These are phyloP conservation scores for Aphelenchoides besseyi DNA, from an alignment of 1,140 invertebrate species.

Conservation along the genomic window DNA sequence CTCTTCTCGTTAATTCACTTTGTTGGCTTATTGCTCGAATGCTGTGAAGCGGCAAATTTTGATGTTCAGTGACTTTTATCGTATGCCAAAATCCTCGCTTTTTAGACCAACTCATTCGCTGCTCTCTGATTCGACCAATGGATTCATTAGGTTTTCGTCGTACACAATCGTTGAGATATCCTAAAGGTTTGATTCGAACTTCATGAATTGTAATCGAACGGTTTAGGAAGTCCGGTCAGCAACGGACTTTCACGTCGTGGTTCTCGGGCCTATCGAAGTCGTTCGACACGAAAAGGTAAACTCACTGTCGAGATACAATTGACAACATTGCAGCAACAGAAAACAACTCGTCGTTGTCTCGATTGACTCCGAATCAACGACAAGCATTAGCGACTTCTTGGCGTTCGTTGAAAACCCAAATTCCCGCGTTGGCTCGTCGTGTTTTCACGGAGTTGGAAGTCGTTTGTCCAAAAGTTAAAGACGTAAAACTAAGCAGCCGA, in stretches of 20 bases:
- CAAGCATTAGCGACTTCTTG: conserved; percentile 34
- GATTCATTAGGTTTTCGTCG: conserved; percentile 24
- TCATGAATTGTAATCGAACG: not conserved
- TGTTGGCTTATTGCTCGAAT: too few species aligned
- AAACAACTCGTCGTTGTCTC: conserved; percentile 27
- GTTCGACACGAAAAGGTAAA: conserved; percentile 15
- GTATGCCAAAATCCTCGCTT: too few species aligned
- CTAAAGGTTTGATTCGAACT: conserved; percentile 15
- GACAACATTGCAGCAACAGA: conserved; percentile 9
- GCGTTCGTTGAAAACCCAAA: conserved; percentile 38
- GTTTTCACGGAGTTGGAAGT: conserved; percentile 58
- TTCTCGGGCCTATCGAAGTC: conserved; percentile 16
- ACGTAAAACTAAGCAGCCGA: conserved; percentile 30
- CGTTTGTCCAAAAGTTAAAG: conserved; percentile 60
- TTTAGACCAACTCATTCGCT: too few species aligned
- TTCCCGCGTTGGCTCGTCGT: conserved; percentile 50
- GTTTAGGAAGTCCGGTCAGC: conserved; percentile 12
- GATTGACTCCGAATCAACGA: conserved; percentile 38
- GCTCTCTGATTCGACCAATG: too few species aligned
- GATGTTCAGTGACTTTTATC: too few species aligned
- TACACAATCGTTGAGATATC: conserved; percentile 29
- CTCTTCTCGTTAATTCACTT: too few species aligned
- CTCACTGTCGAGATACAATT: not conserved
- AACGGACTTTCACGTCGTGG: conserved; percentile 13
- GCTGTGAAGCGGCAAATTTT: too few species aligned